Conservation (phyloP, 2,888 invertebrate genomes). For the Marasmarcha lunaedactyla region DNA sequence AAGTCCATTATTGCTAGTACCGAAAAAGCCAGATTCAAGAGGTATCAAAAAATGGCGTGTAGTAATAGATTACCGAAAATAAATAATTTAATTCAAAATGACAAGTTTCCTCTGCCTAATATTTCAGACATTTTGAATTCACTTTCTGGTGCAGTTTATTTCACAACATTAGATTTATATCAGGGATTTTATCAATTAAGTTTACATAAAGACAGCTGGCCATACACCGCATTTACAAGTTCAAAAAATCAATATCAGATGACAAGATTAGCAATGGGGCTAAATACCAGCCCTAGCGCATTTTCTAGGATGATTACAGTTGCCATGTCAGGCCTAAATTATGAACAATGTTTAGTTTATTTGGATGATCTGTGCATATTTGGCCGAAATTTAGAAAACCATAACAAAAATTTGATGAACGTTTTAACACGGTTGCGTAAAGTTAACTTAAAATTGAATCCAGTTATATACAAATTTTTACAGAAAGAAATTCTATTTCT, state of each 20-base stretch:
- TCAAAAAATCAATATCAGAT: background rate
- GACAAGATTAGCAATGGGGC: background rate
- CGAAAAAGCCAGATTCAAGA: background rate
- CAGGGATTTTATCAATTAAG: background rate
- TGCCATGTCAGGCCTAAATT: slow-evolving; percentile 3
- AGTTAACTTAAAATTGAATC: slow-evolving; percentile 5
- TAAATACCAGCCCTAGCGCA: background rate
- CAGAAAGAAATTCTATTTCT: background rate
- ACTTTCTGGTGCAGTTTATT: background rate
- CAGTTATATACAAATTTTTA: slow-evolving; percentile 2
- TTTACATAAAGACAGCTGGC: background rate
- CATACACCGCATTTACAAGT: background rate
- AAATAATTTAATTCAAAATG: background rate
- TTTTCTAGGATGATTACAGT: background rate
- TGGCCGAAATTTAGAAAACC: background rate
- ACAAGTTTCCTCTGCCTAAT: background rate
- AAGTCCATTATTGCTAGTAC: background rate
- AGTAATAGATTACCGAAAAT: background rate
- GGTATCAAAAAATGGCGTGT: background rate
- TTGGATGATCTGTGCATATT: slow-evolving; percentile 1
- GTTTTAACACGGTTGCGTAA: slow-evolving; percentile 1
- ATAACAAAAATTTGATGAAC: slow-evolving; percentile 3
- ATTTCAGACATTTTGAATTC: background rate
- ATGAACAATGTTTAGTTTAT: slow-evolving; percentile 3
- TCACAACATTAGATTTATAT: background rate